These are phyloP conservation scores for Geophilus truncorum DNA, from an alignment of 2,888 invertebrate genomes.

Conservation along the genomic window DNA sequence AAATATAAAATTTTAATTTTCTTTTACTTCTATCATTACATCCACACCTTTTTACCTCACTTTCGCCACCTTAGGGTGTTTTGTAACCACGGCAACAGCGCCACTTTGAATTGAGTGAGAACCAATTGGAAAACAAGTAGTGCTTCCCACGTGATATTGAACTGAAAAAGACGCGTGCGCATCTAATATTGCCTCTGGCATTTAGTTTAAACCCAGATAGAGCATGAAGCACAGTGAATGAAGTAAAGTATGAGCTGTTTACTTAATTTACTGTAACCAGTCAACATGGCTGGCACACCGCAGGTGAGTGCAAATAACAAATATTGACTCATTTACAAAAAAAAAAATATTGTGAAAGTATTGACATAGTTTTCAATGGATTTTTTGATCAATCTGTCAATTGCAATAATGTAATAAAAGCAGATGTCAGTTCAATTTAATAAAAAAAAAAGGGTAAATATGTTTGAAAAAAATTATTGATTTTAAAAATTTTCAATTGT, in stretches of 20 bases:
- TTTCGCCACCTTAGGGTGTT: not conserved
- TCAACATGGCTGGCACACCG: not conserved
- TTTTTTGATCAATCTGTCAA: too few relatives aligned
- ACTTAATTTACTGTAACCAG: not conserved
- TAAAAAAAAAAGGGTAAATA: too few relatives aligned
- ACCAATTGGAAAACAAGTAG: not conserved
- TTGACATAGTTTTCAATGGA: too few relatives aligned
- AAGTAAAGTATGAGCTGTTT: not conserved
- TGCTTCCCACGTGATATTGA: not conserved
- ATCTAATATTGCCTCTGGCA: not conserved
- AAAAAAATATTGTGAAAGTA: too few relatives aligned
- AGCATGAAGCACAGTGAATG: not conserved
- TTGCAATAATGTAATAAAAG: too few relatives aligned
- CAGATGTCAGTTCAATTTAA: too few relatives aligned
- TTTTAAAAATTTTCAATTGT: too few relatives aligned
- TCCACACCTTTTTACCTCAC: too few relatives aligned
- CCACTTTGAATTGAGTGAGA: not conserved
- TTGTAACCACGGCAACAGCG: not conserved
- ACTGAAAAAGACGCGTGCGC: not conserved
- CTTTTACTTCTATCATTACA: too few relatives aligned
- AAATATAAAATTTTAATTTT: not conserved
- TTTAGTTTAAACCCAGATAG: not conserved
- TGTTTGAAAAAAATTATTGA: too few relatives aligned
- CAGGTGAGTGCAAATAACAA: not conserved
- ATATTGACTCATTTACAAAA: too few relatives aligned